Conservation (phyloP, 1,140 invertebrate genomes). For the Planococcus citri region DNA sequence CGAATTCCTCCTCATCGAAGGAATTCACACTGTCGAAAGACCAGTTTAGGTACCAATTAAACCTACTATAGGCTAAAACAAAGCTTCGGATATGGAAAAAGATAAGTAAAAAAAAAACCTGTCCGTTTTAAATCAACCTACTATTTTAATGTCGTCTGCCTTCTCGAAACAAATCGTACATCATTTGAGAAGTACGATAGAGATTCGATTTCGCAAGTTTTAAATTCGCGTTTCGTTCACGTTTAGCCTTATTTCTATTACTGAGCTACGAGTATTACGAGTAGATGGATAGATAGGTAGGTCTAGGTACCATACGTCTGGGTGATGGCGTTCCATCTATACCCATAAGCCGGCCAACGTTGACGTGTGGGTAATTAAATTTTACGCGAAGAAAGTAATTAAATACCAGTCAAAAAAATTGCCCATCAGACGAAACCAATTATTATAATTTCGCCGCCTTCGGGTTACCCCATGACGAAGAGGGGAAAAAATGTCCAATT, state of each 20-base stretch:
- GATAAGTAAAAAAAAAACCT: neutral
- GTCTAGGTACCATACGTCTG: too few relatives aligned
- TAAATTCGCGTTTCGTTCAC: neutral
- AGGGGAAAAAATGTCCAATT: neutral
- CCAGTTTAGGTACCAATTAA: neutral
- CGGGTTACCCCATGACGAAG: neutral
- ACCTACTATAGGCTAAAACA: neutral
- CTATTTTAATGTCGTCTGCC: constrained; percentile 6
- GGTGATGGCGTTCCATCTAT: too few relatives aligned
- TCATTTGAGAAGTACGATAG: too few relatives aligned
- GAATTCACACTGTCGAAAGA: too few relatives aligned
- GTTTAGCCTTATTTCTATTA: too few relatives aligned
- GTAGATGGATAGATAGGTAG: too few relatives aligned
- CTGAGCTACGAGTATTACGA: too few relatives aligned
- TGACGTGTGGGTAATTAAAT: neutral
- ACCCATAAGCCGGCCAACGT: neutral
- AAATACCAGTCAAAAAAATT: neutral
- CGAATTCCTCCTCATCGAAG: too few relatives aligned
- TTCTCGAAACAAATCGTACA: constrained; percentile 3
- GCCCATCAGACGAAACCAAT: neutral
- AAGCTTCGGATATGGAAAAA: neutral
- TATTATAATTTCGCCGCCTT: neutral
- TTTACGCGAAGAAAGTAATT: constrained; percentile 1
- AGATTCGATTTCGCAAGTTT: neutral
- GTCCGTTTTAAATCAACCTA: neutral